Evolutionary conservation across 2,888 invertebrate genomes (phyloP), one percentile per base, ranked within the genome.

Genomic region (Vesta saturnalis): DNA sequence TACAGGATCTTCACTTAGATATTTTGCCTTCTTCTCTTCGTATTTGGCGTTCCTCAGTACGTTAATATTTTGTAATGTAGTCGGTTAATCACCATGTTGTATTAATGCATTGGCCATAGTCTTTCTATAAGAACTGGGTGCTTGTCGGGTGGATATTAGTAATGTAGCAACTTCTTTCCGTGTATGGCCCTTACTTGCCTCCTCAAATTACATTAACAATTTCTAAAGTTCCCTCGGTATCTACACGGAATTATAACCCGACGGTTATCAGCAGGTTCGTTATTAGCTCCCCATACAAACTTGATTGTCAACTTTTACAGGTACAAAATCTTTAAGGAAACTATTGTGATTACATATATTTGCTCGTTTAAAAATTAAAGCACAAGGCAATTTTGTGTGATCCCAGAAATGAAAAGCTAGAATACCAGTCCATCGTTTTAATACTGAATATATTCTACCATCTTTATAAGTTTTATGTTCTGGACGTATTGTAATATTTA

Each of bases 331-430:
- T 47, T 47, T n/a, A 8, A 8, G 12, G 4, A 47, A 14, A 47
- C 15, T n/a, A 47, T 5, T 5, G 15, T 47, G 39, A 39, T 63
- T 54, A 43, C 23, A 63, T 43, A 63, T 15, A 54, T 63, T 63
- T 35, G 43, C 56, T 43, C 55, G 58, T 58, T 64, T 54, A 64
- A 68, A 64, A 35, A 46, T 21, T n/a, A 64, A 59, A 30, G 64
- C 43, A 58, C 68, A 68, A n/a, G 64, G 64, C 43, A 68, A 52
- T 52, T 68, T 68, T 4, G 64, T 54, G 46, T 58, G 46, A 39
- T 60, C 60, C 54, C 59, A 47, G 55, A 68, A 59, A 56, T 68
- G 64, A 12, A 64, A 64, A 46, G n/a, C 39, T 23, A 68, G 47
- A 43, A 59, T 54, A 18, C 58, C 16, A 12, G 59, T 59, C 59